Evolutionary conservation across 2,888 invertebrate species (phyloP), one percentile per base, ranked within the genome.

Genomic region (Volucella zonaria): DNA sequence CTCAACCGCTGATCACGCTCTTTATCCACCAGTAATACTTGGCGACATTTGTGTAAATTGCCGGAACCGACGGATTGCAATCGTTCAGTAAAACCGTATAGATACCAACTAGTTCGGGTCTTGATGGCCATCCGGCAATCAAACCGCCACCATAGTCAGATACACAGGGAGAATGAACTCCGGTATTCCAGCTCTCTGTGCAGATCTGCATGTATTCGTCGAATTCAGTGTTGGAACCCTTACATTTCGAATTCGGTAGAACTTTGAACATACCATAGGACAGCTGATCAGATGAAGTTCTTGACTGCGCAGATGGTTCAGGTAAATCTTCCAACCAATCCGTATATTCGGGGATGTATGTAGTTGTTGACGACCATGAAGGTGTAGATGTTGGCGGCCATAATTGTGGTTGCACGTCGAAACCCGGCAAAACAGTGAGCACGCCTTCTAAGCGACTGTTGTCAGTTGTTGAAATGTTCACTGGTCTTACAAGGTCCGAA

Each of bases 391-490:
- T n/a, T 10, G n/a, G n/a, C n/a, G n/a, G n/a, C n/a, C n/a, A n/a
- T n/a, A n/a, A n/a, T n/a, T 23, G 10, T 14, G 9, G 2, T 10
- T 10, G 14, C 8, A 10, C 12, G 15, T 66, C 11, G 42, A 86
- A 86, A 40, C 82, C 82, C 23, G 86, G 70, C 64, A 86, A 64
- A 1, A 82, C 86, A 12, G 71, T 78, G 11, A 59, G 40, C n/a
- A 14, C 47, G 10, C 31, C 51, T 2, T 14, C 49, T 14, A 58
- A 51, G 8, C 11, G 4, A 38, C 15, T 23, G 6, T 59, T 9
- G 6, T 47, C 12, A 12, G 12, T 38, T 18, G 56, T 11, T 14
- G 66, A 66, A 10, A 75, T 8, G 12, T 3, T 31, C 1, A 75
- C n/a, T 11, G 66, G 23, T 8, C 51, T 66, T 2, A 66, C 4